Conservation (phyloP, 2,113 vertebrate species). For the Syngnathoides biaculeatus region DNA sequence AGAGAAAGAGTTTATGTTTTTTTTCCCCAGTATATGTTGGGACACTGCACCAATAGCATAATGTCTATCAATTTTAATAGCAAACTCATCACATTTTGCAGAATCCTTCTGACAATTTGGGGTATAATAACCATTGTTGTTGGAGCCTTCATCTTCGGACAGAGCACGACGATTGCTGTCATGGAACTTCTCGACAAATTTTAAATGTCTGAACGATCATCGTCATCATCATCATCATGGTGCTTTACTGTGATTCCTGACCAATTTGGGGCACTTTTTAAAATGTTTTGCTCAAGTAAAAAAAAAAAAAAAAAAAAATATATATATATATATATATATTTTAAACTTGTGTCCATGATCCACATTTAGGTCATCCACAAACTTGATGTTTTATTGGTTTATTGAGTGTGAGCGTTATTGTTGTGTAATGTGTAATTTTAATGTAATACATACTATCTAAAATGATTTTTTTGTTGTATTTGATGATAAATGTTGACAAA, state of each 20-base stretch:
- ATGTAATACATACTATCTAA: background rate
- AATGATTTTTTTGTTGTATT: background rate
- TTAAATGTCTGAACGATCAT: slow-evolving; percentile 27
- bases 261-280: background rate
- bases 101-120: slow-evolving; percentile 79
- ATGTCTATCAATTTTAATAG: background rate
- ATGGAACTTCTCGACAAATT: slow-evolving; percentile 73
- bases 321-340: too few species aligned
- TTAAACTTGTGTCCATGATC: slow-evolving; percentile 17
- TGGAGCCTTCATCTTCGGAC: slow-evolving; percentile 85
- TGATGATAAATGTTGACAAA: background rate
- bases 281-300: slow-evolving; percentile 31
- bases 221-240: background rate
- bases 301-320: too few species aligned
- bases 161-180: slow-evolving; percentile 80
- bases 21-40: background rate
- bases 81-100: slow-evolving; percentile 41
- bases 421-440: slow-evolving; percentile 14
- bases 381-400: slow-evolving; percentile 4
- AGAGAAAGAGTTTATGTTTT: background rate
- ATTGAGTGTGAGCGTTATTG: slow-evolving; percentile 5
- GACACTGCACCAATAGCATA: background rate
- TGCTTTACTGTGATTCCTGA: slow-evolving; percentile 13
- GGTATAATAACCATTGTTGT: slow-evolving; percentile 76
- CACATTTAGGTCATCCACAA: background rate